Base-by-base conservation (phyloP, 1,140 invertebrate species). In the Drosophila tropicalis region DNA sequence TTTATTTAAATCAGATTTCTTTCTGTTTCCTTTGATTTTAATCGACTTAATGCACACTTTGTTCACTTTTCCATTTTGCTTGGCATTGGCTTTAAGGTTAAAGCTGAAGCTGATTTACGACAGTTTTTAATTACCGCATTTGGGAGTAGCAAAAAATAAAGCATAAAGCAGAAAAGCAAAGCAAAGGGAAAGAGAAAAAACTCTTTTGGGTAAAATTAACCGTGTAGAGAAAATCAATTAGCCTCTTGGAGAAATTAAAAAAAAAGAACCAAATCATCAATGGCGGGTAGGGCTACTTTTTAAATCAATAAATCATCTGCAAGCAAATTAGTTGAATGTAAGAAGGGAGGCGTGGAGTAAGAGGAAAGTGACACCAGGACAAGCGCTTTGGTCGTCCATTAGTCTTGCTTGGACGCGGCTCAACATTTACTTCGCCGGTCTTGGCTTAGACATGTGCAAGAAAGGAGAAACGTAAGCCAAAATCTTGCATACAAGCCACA, bases 281-380 rank as follows among this genome's bases (percentile, higher is more conserved):
- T 66, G 66, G 70, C 65, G 51, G 62, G 41, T 44, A 10, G 60
- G 39, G 40, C 55, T 36, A 12, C 65, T 79, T 69, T 80, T 78
- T 84, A 89, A 89, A 89, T 89, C 84, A 89, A 89, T 89, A 89
- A 89, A 89, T 89, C 84, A 89, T 89, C 84, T 89, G 84, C 84
- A 89, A 89, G 84, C 80, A 89, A 89, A 89, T 89, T 89, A 89
- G 84, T 83, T 87, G 67, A 75, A 19, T 51, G 64, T 36, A 57
- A 54, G 39, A 56, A 67, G 25, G 62, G 47, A 47, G 12, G 34
- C 5, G 58, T 32, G 40, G 5, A 29, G 17, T 39, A 63, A 44
- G 58, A 15, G 39, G 15, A 1, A 29, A 54, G n/a, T 44, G 60
- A 65, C 56, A 32, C 34, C 22, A 58, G 47, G 57, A 41, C 47